A percentile compares a stretch with the other conserved stretches of the same genome.
phyloP scores from a whole-genome alignment of 2,113 vertebrate genomes.

The Cavia porcellus region DNA sequence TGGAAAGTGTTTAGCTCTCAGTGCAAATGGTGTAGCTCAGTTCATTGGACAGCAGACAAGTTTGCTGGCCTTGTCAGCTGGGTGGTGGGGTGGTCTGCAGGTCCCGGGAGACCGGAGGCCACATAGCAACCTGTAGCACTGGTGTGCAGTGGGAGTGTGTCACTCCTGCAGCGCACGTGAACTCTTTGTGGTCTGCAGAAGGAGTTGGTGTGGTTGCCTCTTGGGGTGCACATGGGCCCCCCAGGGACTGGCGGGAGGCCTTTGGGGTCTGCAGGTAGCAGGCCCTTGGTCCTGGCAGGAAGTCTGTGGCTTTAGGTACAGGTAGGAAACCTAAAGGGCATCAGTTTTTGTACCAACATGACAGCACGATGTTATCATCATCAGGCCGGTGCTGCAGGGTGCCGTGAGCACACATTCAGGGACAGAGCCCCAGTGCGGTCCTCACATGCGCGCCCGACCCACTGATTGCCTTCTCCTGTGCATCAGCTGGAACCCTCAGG shows the following conservation, averaged over 20 bases:
- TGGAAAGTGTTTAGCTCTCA: not conserved
- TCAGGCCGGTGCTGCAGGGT: not conserved
- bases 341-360: not conserved
- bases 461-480: not conserved
- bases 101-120: not conserved
- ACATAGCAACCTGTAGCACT: not conserved
- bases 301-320: not conserved
- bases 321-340: not conserved
- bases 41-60: not conserved
- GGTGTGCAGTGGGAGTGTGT: accelerated
- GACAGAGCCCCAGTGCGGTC: not conserved
- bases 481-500: not conserved
- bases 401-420: not conserved
- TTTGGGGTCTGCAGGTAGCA: not conserved
- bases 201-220: not conserved
- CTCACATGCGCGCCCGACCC: not conserved
- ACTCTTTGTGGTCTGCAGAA: not conserved
- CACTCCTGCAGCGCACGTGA: not conserved
- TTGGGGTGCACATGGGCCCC: not conserved
- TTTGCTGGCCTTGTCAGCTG: not conserved
- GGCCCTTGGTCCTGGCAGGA: not conserved
- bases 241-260: not conserved
- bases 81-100: not conserved
- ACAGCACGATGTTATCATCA: not conserved
- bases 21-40: not conserved